Base-by-base conservation (phyloP, 2,797 vertebrate genomes). In the Pangasius mekongensis region DNA sequence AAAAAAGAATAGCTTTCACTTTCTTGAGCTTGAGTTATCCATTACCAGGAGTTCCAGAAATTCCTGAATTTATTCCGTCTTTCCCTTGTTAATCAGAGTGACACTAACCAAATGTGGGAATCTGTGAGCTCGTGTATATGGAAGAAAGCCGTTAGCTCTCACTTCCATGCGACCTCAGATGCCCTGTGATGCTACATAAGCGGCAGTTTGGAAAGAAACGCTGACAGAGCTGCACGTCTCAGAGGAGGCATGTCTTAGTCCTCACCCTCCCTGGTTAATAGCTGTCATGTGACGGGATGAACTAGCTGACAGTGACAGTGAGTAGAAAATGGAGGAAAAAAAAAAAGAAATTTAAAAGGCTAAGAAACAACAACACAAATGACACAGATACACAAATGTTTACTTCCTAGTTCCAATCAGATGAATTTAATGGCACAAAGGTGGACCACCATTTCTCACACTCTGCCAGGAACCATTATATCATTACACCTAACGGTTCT, bases 401-500 rank as follows among this genome's bases (percentile, higher is more conserved):
- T 39, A 43, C 43, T 5, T 83, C 80, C 20, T 43, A 16, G 52
- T 49, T 89, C 49, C 20, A 16, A 62, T 73, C 30, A 47, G 39
- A 74, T 82, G 86, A 82, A 22, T 60, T 49, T 81, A 67, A 73
- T 80, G 43, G 30, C 87, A 66, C 76, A 85, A 27, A 83, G 76
- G 36, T 84, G 49, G 66, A 76, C 60, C 69, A 49, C 9, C 74
- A 22, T 74, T 84, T 87, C 69, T 89, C 82, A 43, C 74, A 82
- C 69, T 82, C 81, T 71, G 87, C 67, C 83, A 69, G 78, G 85
- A 83, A 86, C 83, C 54, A 49, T 49, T 49, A 30, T 83, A 49
- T 83, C 71, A 89, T 89, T 86, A 88, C 64, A 83, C 27, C 39
- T 84, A 89, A 89, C 52, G 52, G 80, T 67, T 81, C 88, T 81